These are phyloP conservation scores for Ennomos erosarius DNA, from an alignment of 2,888 invertebrate species.

Conservation along the genomic window DNA sequence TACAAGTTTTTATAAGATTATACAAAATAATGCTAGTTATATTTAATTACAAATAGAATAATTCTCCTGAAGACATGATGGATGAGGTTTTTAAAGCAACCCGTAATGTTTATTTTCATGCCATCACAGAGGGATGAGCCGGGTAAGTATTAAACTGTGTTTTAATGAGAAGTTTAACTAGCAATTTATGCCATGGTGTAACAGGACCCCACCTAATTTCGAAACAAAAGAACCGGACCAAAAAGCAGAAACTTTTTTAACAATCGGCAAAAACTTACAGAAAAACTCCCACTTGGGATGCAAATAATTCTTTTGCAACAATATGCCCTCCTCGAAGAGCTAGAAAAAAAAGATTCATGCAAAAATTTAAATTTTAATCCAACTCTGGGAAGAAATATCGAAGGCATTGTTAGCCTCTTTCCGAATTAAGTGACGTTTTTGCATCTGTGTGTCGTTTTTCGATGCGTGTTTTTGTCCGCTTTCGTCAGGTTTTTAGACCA, in stretches of 20 bases:
- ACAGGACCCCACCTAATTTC: conserved; percentile 53
- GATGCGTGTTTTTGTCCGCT: conserved; percentile 63
- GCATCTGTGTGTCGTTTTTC: conserved; percentile 47
- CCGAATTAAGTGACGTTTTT: conserved; percentile 70
- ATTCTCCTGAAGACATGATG: too few species aligned
- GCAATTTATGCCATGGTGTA: conserved; percentile 36
- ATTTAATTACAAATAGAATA: not conserved
- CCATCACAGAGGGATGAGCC: not conserved
- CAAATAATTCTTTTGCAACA: conserved; percentile 74
- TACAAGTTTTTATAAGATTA: too few species aligned
- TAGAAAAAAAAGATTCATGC: conserved; percentile 43
- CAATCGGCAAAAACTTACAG: conserved; percentile 69
- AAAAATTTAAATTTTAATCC: conserved; percentile 70
- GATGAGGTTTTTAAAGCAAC: not conserved
- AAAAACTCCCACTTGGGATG: conserved; percentile 72
- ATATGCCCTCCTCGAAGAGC: conserved; percentile 69
- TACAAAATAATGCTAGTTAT: too few species aligned
- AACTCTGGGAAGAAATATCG: conserved; percentile 71
- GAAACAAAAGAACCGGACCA: conserved; percentile 60
- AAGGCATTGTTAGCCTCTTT: conserved; percentile 74
- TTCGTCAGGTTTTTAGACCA: conserved; percentile 72
- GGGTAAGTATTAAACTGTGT: conserved; percentile 4
- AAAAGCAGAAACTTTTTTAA: conserved; percentile 70
- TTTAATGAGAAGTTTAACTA: conserved; percentile 17
- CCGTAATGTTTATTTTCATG: conserved; percentile 1